Evolutionary conservation across 2,888 invertebrate species (phyloP), one percentile per base, ranked within the genome.

Genomic region (Ectemnius continuus): DNA sequence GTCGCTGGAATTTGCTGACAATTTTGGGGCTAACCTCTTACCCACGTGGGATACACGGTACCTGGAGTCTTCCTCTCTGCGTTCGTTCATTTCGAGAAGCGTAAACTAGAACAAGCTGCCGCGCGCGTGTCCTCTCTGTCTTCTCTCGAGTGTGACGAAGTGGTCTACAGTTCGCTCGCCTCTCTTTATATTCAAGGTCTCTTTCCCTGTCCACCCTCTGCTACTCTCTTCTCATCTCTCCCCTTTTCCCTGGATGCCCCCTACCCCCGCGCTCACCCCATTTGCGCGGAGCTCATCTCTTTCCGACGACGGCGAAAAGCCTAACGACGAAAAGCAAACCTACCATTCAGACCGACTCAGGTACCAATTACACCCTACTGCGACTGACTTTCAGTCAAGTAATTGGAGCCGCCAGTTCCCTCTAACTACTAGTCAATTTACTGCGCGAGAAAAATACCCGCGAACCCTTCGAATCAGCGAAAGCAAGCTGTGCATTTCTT

Each of bases 61-160:
- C 67, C 71, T 16, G 81, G 78, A 66, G 78, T 76, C 72, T 68
- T 75, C 72, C 70, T 75, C 70, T 36, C 36, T 36, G 8, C 36
- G 73, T 69, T 59, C 67, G 75, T 70, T 75, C 70, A 75, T 83
- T 83, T 84, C 75, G 82, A 86, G 85, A 85, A 86, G 81, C 83
- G 84, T 84, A 87, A 88, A 88, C 83, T 87, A 86, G 84, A 88
- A 83, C 87, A 84, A 86, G 84, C 83, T 76, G 84, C 81, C 79
- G 36, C 36, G 36, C 36, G 36, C 36, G 78, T 79, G 72, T 73
- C 75, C 80, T 83, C 82, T 78, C 80, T 68, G 78, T 84, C 86
- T 80, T 85, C 79, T 73, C 80, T 83, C 78, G 77, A 86, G 83
- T 85, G 83, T 85, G 85, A 87, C 85, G 79, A 86, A 87, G 87